Base-by-base conservation (phyloP, 2,888 invertebrate genomes). In the Drosophila barbarae region DNA sequence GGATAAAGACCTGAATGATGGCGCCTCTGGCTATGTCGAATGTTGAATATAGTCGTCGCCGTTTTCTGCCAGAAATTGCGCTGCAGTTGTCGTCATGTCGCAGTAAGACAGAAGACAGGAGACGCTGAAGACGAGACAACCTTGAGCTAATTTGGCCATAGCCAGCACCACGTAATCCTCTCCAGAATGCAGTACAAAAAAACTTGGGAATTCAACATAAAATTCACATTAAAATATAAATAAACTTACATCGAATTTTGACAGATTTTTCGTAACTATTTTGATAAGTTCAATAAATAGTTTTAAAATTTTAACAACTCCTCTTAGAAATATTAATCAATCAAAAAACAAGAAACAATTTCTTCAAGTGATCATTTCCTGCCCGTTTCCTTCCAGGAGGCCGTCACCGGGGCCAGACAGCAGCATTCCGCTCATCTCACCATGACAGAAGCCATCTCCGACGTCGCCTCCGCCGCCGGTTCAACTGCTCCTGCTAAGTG, bases 111-210 rank as follows among this genome's bases (percentile, higher is more conserved):
- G 35, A 36, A 54, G 61, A 39, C 54, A 60, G 72, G 26, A 60
- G 67, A 32, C 42, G 53, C 34, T 49, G 44, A 52, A 51, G 58
- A 52, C 72, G 66, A 77, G 74, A 77, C 84, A 81, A 85, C 81
- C 81, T 85, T 81, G 81, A 85, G 81, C 81, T 85, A 81, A 81
- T 81, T 81, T 84, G 84, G 84, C 76, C 65, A 77, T 44, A 42
- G 58, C 18, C 36, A 57, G 38, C 57, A 5, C 53, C 15, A 47
- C 26, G 21, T 47, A 49, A 23, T 28, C 41, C 41, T 32, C 44
- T 8, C 13, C n/a, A 4, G 30, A 34, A 57, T 18, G 47, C 23
- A 8, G 59, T 5, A 36, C 7, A 60, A 60, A 60, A 55, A 18
- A 3, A 9, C 18, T 32, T 7, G 13, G 15, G 26, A 10, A 18